phyloP scores from a whole-genome alignment of 2,113 vertebrate genomes.

The Cervus canadensis region DNA sequence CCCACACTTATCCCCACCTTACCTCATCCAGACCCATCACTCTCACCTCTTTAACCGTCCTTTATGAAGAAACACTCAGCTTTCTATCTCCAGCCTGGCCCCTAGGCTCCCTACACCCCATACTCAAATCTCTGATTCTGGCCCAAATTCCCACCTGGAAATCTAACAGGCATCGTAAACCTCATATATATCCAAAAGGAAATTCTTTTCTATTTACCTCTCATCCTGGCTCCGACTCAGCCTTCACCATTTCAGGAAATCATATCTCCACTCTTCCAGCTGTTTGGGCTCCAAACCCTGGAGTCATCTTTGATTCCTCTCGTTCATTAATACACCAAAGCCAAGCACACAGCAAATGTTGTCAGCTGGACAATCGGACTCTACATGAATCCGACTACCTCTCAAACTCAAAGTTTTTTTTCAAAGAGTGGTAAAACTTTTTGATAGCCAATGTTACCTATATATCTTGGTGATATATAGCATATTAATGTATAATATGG shows the following conservation, averaged over 20 bases:
- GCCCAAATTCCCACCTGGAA: background rate
- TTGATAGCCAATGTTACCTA: background rate
- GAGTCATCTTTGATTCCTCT: background rate
- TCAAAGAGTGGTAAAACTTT: background rate
- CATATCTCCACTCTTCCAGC: too few species aligned
- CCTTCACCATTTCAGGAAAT: background rate
- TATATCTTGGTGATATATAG: background rate
- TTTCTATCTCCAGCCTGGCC: background rate
- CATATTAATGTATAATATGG: background rate
- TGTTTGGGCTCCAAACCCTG: background rate
- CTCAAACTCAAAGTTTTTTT: background rate
- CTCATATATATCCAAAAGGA: background rate
- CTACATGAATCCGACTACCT: background rate
- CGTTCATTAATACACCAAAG: background rate
- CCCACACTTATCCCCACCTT: background rate
- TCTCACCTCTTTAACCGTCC: background rate
- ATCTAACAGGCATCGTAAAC: background rate
- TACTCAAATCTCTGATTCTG: background rate
- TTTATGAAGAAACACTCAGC: background rate
- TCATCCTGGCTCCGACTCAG: background rate
- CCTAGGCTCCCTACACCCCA: background rate
- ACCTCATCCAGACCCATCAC: background rate
- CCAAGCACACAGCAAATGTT: background rate
- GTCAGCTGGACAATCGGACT: background rate
- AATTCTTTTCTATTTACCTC: background rate